phyloP scores from a whole-genome alignment of 2,113 vertebrate species.

The Stictonetta naevosa region DNA sequence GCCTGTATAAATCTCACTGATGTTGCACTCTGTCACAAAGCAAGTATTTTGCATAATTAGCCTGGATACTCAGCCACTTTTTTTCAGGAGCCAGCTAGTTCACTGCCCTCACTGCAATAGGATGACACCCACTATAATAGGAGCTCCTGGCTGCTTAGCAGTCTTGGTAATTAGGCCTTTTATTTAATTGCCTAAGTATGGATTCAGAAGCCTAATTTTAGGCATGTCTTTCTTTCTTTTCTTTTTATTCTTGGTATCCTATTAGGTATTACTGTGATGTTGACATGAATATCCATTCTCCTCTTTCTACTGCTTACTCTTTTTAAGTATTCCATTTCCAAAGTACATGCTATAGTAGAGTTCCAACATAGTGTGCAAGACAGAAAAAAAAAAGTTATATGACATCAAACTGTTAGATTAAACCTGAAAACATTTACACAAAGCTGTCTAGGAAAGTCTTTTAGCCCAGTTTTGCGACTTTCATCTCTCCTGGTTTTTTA shows the following conservation, averaged over 20 bases:
- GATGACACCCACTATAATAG: conserved; percentile 27
- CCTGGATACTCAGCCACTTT: conserved; percentile 1
- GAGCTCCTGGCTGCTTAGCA: not conserved
- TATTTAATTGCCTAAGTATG: conserved; percentile 28
- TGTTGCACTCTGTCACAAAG: conserved; percentile 21
- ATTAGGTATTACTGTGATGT: not conserved
- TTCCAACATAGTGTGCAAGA: not conserved
- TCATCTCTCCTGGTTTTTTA: not conserved
- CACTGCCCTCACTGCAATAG: conserved; percentile 18
- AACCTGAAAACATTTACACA: not conserved
- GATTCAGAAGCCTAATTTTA: conserved; percentile 40
- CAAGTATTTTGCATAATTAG: conserved; percentile 57
- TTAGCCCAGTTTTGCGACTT: not conserved
- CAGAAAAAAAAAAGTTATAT: not conserved
- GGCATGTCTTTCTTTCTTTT: not conserved
- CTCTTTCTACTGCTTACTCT: not conserved
- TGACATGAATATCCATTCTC: not conserved
- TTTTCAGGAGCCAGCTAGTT: conserved; percentile 41
- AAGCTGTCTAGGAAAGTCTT: not conserved
- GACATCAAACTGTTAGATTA: not conserved
- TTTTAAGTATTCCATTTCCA: not conserved
- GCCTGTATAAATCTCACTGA: conserved; percentile 23
- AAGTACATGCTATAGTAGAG: not conserved
- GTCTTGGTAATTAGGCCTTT: conserved; percentile 23
- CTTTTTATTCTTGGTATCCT: not conserved